phyloP scores from a whole-genome alignment of 2,113 vertebrate genomes.

The Eleginops maclovinus region DNA sequence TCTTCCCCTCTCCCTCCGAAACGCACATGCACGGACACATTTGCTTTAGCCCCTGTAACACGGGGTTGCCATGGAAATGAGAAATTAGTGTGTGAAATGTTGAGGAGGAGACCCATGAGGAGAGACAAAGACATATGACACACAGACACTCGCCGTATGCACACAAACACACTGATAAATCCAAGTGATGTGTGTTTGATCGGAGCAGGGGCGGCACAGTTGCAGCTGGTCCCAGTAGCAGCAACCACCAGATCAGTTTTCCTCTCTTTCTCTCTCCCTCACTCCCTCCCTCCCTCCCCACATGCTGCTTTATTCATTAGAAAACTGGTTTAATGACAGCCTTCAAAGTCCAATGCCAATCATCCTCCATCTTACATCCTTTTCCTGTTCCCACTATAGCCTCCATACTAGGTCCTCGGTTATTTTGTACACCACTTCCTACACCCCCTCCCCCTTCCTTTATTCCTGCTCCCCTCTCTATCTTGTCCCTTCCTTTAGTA shows the following conservation, averaged over 20 bases:
- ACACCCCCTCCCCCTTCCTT: neutral
- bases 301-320: conserved; percentile 68
- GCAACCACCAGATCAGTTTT: conserved; percentile 60
- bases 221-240: conserved; percentile 67
- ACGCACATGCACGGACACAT: conserved; percentile 50
- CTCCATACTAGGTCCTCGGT: neutral
- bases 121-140: conserved; percentile 51
- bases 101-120: conserved; percentile 58
- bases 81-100: conserved; percentile 62
- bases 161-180: conserved; percentile 41
- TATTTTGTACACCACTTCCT: neutral
- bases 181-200: conserved; percentile 61
- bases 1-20: conserved; percentile 42
- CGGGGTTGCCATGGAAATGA: conserved; percentile 73
- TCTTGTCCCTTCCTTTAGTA: neutral
- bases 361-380: conserved; percentile 45
- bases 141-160: conserved; percentile 22
- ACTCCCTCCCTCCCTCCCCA: conserved; percentile 24
- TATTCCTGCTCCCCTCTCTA: neutral
- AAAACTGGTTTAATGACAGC: conserved; percentile 53
- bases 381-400: conserved; percentile 9
- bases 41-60: conserved; percentile 62
- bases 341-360: conserved; percentile 53
- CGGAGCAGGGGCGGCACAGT: conserved; percentile 41
- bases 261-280: conserved; percentile 14